phyloP scores from a whole-genome alignment of 2,113 vertebrate genomes.

The Protomyctophum bolini region DNA sequence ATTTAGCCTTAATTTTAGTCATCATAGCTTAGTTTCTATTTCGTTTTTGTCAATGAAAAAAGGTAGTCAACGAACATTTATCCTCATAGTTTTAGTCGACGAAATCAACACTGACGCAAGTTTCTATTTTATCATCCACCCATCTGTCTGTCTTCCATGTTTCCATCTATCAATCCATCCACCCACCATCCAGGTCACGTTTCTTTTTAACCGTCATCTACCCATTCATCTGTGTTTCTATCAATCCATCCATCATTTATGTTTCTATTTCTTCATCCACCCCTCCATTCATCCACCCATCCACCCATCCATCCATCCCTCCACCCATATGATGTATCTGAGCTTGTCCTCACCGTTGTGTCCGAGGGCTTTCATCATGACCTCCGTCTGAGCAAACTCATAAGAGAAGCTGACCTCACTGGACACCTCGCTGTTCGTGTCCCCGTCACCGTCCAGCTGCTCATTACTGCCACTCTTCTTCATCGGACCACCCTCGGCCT shows the following conservation, averaged over 20 bases:
- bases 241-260: background rate
- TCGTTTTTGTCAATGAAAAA: no score
- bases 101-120: no score
- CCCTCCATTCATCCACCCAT: background rate
- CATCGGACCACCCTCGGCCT: slow-evolving; percentile 68
- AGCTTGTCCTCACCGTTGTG: slow-evolving; percentile 81
- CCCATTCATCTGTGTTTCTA: background rate
- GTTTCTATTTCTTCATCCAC: background rate
- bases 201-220: background rate
- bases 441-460: slow-evolving; percentile 87
- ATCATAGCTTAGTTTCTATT: no score
- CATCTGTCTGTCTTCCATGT: no score
- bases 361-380: slow-evolving; percentile 94
- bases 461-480: slow-evolving; percentile 82
- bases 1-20: no score
- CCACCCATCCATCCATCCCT: background rate
- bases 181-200: background rate
- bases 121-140: no score
- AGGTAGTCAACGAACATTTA: no score
- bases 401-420: slow-evolving; percentile 92
- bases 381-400: slow-evolving; percentile 94
- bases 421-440: slow-evolving; percentile 88
- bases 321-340: no score
- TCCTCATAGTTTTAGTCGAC: no score
- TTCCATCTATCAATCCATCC: background rate